Conservation (phyloP, 2,797 vertebrate genomes). For the Urophycis tenuis region DNA sequence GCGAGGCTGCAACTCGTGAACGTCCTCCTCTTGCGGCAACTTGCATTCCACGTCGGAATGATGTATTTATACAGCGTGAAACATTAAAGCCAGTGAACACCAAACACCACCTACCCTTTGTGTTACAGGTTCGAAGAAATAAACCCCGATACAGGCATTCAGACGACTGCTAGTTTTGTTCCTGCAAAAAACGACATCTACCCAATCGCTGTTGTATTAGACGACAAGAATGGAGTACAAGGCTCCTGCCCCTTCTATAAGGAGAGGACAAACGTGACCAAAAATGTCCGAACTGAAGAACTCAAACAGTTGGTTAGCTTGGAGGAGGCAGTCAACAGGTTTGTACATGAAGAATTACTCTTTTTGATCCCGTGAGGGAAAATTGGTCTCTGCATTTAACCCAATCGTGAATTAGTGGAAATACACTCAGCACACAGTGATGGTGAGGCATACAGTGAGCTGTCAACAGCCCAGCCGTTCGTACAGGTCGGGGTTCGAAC, state of each 20-base stretch:
- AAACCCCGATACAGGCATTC: slow-evolving; percentile 77
- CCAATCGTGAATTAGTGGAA: no score
- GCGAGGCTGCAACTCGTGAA: no score
- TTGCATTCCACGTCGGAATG: neutral
- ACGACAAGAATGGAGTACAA: slow-evolving; percentile 81
- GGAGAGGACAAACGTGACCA: slow-evolving; percentile 76
- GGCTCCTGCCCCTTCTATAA: slow-evolving; percentile 84
- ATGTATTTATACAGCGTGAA: neutral
- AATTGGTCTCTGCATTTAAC: no score
- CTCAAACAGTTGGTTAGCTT: slow-evolving; percentile 62
- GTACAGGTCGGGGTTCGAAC: no score
- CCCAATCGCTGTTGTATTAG: slow-evolving; percentile 75
- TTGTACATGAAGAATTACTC: slow-evolving; percentile 23
- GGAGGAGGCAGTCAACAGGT: slow-evolving; percentile 76
- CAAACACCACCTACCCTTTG: neutral
- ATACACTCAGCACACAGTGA: no score
- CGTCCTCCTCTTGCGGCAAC: no score
- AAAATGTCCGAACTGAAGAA: slow-evolving; percentile 68
- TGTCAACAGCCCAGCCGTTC: no score
- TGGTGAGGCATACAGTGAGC: no score
- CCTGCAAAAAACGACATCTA: slow-evolving; percentile 72
- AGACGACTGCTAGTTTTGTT: slow-evolving; percentile 55
- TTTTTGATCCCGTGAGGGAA: no score
- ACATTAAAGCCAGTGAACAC: no score
- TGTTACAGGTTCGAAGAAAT: slow-evolving; percentile 59